Base-by-base conservation (phyloP, 2,113 vertebrate species). In the Microtus pennsylvanicus region DNA sequence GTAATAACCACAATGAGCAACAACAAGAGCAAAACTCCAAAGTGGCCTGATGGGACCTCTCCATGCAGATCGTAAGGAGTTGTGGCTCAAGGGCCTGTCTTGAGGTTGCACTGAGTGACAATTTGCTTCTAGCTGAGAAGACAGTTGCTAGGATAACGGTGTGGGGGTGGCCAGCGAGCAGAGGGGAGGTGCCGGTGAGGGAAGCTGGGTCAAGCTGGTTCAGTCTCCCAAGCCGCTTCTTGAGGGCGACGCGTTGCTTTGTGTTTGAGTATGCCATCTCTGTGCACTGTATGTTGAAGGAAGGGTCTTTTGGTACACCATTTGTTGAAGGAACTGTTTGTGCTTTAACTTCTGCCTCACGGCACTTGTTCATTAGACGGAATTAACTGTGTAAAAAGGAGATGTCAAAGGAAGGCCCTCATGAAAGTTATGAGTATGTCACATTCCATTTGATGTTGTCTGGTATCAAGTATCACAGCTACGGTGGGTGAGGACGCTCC, bases 291-390 rank as follows among this genome's bases (percentile, higher is more conserved):
- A 89, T 87, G 58, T 45, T 38, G 83, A 65, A 85, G 42, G 50
- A 91, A 74, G 9, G 55, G 35, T 61, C 35, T 61, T 61, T 38
- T 12, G 2, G n/a, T 61, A 17, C n/a, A 38, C 12, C 50, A 35
- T 52, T 52, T 61, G 13, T 47, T 47, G 87, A 77, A 88, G n/a
- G 45, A 86, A 83, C n/a, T n/a, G 2, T 63, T 78, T 65, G 11
- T 63, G 72, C 33, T 47, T 63, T 35, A 86, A 78, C 92, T 95
- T 96, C 74, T 93, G 47, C 95, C 77, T 85, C 63, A 67, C 22
- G 28, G 63, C 30, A 63, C 91, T 91, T 17, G 80, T 47, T 87
- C 42, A 38, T 8, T 14, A 28, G 58, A 63, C 7, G 17, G 87
- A 2, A 13, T 24, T 55, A 47, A 72, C 13, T 50, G 12, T 85